Conservation (phyloP, 37 sponge, comb jelly and placozoan species). For the Halisarca cf. caerulea region DNA sequence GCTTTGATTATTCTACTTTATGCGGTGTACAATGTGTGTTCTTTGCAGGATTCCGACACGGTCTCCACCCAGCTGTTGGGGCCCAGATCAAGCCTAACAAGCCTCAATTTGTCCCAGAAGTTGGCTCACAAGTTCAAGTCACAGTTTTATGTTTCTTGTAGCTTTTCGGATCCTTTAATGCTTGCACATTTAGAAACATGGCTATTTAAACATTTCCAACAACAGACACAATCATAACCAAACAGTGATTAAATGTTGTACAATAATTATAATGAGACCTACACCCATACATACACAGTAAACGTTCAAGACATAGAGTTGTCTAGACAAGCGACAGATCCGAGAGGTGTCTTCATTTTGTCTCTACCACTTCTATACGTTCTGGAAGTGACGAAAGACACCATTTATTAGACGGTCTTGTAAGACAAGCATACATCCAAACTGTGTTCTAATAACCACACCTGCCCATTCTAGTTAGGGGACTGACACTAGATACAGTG, state of each 20-base stretch:
- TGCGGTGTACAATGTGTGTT: no score
- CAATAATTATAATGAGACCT: no score
- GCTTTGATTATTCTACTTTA: neutral
- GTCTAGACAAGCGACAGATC: neutral
- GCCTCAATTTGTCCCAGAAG: constrained; percentile 1
- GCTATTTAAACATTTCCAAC: constrained; percentile 11
- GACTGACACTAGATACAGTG: no score
- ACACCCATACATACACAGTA: no score
- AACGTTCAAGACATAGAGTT: neutral
- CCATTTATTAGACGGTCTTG: no score
- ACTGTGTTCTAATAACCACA: no score
- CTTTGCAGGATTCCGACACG: constrained; percentile 6
- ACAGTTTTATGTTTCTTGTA: constrained; percentile 22
- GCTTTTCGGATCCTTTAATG: neutral
- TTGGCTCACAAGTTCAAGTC: constrained; percentile 15
- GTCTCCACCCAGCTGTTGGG: constrained; percentile 5
- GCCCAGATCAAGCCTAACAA: neutral
- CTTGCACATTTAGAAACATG: neutral
- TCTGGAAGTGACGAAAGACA: neutral
- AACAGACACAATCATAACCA: neutral
- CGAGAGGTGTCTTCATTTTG: neutral
- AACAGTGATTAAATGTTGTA: neutral
- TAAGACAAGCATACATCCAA: no score
- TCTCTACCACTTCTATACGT: neutral
- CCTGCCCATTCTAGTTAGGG: no score